These are phyloP conservation scores for Adela reaumurella DNA, from an alignment of 2,888 invertebrate genomes.

Conservation along the genomic window DNA sequence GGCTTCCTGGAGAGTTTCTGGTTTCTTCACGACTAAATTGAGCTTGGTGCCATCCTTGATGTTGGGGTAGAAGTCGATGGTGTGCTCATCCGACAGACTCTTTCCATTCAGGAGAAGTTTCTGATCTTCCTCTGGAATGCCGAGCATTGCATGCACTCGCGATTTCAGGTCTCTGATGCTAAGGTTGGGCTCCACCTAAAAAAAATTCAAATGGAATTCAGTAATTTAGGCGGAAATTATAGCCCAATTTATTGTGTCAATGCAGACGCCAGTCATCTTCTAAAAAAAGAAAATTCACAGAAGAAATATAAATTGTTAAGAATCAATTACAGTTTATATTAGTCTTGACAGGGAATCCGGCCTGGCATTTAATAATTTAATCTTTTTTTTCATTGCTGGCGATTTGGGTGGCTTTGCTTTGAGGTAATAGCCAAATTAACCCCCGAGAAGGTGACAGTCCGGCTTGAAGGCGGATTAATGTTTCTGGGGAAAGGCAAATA, in stretches of 20 bases:
- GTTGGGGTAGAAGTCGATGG: conserved; percentile 63
- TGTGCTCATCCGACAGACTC: conserved; percentile 68
- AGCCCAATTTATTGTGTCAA: background rate
- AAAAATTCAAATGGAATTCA: background rate
- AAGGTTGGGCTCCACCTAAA: conserved; percentile 51
- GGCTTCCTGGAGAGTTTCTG: conserved; percentile 57
- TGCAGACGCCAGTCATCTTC: no score
- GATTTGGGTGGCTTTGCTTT: no score
- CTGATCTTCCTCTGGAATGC: conserved; percentile 66
- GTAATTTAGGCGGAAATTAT: background rate
- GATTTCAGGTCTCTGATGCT: conserved; percentile 67
- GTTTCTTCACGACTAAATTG: conserved; percentile 67
- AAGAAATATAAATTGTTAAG: conserved; percentile 1
- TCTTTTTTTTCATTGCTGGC: no score
- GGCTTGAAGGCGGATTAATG: no score
- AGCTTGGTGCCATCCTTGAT: conserved; percentile 74
- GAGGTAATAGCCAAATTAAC: no score
- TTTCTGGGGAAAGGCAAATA: no score
- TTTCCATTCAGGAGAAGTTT: conserved; percentile 69
- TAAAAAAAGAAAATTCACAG: background rate
- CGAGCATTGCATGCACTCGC: conserved; percentile 58
- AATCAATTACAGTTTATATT: no score
- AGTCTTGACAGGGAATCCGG: no score
- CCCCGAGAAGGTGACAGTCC: no score
- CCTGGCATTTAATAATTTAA: no score